Evolutionary conservation across 2,888 invertebrate species (phyloP), one percentile per base, ranked within the genome.

Genomic region (Drosophila borealis): DNA sequence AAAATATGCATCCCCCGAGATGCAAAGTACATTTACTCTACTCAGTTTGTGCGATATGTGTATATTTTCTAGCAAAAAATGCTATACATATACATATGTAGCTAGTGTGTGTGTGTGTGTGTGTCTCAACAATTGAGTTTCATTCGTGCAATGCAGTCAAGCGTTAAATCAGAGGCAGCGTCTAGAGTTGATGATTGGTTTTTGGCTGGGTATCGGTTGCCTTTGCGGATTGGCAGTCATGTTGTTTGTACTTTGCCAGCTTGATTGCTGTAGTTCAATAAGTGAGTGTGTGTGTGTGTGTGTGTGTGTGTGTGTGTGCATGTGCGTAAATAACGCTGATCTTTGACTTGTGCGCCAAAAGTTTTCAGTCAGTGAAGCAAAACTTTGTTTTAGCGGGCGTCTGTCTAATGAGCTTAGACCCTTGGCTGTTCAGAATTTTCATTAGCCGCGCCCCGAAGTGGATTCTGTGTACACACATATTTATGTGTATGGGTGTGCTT

Each of bases 241-340:
- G 37, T 65, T 76, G 63, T 77, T 74, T 77, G 60, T 66, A 59
- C 63, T 49, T 50, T 69, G 41, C 53, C 78, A 59, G 63, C 63
- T 53, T 77, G 76, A 76, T 78, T 76, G 78, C 70, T 29, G 8
- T 29, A 50, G 50, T 49, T 56, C 34, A 33, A 49, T 49, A 33
- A 33, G 34, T 68, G 36, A 37, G 25, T 54, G 44, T 39, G 13
- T n/a, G 11, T 1, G n/a, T n/a, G 49, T 14, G 34, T 29, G 44
- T 19, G 29, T 65, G 48, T 56, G 48, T 45, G 46, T 61, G 46
- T 60, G 48, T 51, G 56, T 41, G 49, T 45, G 62, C 34, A 39
- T 67, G 67, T 60, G 70, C 51, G 70, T 63, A 77, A 77, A 67
- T 78, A 74, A 55, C 70, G 79, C 88, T 81, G 79, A 73, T 81